These are phyloP conservation scores for Nemopilema nomurai DNA, from an alignment of 30 jellyfish, hydroid and myxozoan species.

Conservation along the genomic window DNA sequence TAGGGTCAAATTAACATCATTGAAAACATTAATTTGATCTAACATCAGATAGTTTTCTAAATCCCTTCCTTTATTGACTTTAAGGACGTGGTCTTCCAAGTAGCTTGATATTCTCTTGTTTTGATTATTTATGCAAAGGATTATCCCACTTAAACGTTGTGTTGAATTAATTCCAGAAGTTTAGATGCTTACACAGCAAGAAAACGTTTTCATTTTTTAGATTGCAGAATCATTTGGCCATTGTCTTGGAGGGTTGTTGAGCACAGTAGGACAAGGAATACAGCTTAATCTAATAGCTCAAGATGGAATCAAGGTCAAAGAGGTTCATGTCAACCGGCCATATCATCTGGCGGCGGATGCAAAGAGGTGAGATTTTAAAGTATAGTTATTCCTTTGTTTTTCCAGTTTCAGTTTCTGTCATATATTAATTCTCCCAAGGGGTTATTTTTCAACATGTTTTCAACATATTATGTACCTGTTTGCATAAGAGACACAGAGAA, in stretches of 20 bases:
- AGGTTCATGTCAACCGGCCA: constrained; percentile 72
- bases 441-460: background rate
- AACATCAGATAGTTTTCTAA: too few relatives aligned
- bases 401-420: background rate
- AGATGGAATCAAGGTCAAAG: constrained; percentile 72
- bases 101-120: too few relatives aligned
- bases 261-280: constrained; percentile 89
- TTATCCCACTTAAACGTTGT: too few relatives aligned
- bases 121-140: too few relatives aligned
- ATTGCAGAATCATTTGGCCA: constrained; percentile 88
- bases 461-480: too few relatives aligned
- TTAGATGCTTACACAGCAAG: background rate
- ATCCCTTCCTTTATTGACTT: too few relatives aligned
- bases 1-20: too few relatives aligned
- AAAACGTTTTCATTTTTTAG: constrained; percentile 20
- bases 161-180: too few relatives aligned
- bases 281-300: constrained; percentile 55
- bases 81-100: too few relatives aligned
- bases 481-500: too few relatives aligned
- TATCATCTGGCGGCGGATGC: constrained; percentile 33
- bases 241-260: constrained; percentile 80
- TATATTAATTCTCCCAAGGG: background rate
- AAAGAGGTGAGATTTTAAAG: constrained; percentile 25
- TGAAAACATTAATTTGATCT: too few relatives aligned
- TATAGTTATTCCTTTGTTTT: background rate